A percentile compares a stretch with the other conserved stretches of the same genome.
These are phyloP conservation scores for Ectropis crepuscularia DNA, from an alignment of 2,888 invertebrate species.

Conservation along the genomic window DNA sequence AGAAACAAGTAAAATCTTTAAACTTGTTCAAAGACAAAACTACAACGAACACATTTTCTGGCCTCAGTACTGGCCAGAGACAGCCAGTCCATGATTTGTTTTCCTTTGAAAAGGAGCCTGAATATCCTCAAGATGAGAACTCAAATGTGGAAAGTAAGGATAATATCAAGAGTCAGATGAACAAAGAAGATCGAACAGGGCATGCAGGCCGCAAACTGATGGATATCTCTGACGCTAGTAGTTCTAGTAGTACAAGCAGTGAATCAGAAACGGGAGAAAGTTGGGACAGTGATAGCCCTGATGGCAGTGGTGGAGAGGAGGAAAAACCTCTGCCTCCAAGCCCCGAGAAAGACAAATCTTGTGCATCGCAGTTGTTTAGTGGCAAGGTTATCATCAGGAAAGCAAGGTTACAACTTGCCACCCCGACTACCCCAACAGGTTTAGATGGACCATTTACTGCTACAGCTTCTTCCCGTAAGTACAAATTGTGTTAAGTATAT, in stretches of 20 bases:
- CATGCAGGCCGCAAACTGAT: conserved; percentile 79
- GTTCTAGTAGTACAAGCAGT: conserved; percentile 75
- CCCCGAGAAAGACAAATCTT: conserved; percentile 75
- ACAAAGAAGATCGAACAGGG: conserved; percentile 73
- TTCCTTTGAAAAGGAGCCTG: conserved; percentile 73
- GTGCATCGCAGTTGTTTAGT: conserved; percentile 81
- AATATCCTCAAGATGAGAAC: conserved; percentile 72
- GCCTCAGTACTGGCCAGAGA: conserved; percentile 59
- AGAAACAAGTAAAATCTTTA: conserved; percentile 64
- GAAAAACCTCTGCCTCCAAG: conserved; percentile 72
- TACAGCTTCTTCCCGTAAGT: conserved; percentile 73
- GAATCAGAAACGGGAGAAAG: conserved; percentile 78
- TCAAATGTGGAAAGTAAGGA: conserved; percentile 68
- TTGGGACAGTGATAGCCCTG: conserved; percentile 75
- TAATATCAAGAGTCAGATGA: conserved; percentile 64
- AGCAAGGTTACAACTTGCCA: conserved; percentile 87
- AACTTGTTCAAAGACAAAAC: conserved; percentile 78
- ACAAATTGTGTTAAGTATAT: background rate
- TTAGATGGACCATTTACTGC: conserved; percentile 87
- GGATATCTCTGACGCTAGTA: conserved; percentile 81
- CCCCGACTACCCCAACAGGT: conserved; percentile 71
- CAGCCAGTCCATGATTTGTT: conserved; percentile 71
- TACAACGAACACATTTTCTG: conserved; percentile 68
- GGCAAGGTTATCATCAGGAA: conserved; percentile 89
- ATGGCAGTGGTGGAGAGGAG: conserved; percentile 71